Base-by-base conservation (phyloP, 2,113 vertebrate genomes). In the Anseranas semipalmata region DNA sequence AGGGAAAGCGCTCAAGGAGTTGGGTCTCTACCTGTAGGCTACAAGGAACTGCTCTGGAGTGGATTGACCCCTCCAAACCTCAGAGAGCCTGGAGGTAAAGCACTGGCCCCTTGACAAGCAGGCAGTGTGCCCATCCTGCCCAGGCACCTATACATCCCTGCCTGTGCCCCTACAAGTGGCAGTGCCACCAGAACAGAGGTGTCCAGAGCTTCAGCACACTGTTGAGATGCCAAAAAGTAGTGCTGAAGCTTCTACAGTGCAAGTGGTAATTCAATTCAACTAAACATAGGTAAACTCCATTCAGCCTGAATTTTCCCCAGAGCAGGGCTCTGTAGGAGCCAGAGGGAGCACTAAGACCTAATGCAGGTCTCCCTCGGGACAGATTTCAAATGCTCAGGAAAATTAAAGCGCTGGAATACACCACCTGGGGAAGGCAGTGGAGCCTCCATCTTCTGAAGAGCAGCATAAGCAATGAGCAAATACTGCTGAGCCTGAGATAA, bases 241-340 rank as follows among this genome's bases (percentile, higher is more conserved):
- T 58, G 56, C 55, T 94, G 89, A 89, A 88, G 21, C 14, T 52
- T 65, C 62, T 75, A 73, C 93, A 91, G 50, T 59, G 25, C 11
- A 24, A 80, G 62, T 55, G 43, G 55, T 71, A 88, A 88, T 85
- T 91, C 50, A 48, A 55, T 75, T 45, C 79, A 88, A 48, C 85
- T 80, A 94, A 60, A 59, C 75, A 50, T 43, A 80, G n/a, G 63
- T 80, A 80, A 91, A 71, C 53, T 43, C 68, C 62, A 76, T 75
- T 65, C 59, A 88, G 63, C 15, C 33, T 71, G 68, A 32, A 9
- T 85, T 80, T 75, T 59, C 50, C 56, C 63, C 20, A 39, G 73
- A 63, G 67, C 33, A 1, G 2, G 10, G 11, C n/a, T 46, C 52
- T 25, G 5, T 37, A 22, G 22, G 68, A 91, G 56, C 67, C 55